These are phyloP conservation scores for Rhimphoctona megacephalus DNA, from an alignment of 2,888 invertebrate genomes.

Conservation along the genomic window DNA sequence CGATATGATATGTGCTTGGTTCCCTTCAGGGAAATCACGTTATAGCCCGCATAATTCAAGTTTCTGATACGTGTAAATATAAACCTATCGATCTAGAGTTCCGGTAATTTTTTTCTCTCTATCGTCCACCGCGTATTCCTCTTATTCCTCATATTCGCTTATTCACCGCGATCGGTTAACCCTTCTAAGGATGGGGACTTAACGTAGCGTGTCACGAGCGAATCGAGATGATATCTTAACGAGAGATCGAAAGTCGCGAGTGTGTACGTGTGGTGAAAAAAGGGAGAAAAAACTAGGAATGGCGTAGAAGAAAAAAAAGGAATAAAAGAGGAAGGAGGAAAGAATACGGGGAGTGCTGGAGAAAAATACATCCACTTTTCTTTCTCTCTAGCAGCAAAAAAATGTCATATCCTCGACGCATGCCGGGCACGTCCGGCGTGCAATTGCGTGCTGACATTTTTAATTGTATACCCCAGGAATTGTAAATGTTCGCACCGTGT, in stretches of 20 bases:
- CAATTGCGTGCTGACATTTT: constrained; percentile 78
- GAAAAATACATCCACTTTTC: constrained; percentile 1
- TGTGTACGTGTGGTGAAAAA: constrained; percentile 34
- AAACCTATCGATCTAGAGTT: constrained; percentile 56
- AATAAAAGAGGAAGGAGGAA: not conserved
- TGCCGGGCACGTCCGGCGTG: constrained; percentile 65
- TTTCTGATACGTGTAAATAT: constrained; percentile 30
- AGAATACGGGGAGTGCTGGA: constrained; percentile 15
- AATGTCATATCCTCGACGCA: constrained; percentile 71
- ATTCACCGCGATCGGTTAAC: constrained; percentile 40
- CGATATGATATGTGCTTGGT: constrained; percentile 48
- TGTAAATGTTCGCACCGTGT: constrained; percentile 63
- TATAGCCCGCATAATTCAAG: constrained; percentile 57
- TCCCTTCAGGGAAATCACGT: constrained; percentile 55
- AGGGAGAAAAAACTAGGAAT: constrained; percentile 6
- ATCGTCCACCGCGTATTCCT: constrained; percentile 30
- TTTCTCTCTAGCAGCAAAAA: constrained; percentile 64
- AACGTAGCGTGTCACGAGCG: constrained; percentile 69
- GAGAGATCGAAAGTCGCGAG: constrained; percentile 66
- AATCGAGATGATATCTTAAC: constrained; percentile 70
- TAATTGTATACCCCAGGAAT: constrained; percentile 68
- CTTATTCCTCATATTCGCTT: constrained; percentile 61
- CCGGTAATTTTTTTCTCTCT: constrained; percentile 43
- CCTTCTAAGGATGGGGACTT: constrained; percentile 30
- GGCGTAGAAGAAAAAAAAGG: not conserved